Base-by-base conservation (phyloP, 2,888 invertebrate species). In the Oligia strigilis region DNA sequence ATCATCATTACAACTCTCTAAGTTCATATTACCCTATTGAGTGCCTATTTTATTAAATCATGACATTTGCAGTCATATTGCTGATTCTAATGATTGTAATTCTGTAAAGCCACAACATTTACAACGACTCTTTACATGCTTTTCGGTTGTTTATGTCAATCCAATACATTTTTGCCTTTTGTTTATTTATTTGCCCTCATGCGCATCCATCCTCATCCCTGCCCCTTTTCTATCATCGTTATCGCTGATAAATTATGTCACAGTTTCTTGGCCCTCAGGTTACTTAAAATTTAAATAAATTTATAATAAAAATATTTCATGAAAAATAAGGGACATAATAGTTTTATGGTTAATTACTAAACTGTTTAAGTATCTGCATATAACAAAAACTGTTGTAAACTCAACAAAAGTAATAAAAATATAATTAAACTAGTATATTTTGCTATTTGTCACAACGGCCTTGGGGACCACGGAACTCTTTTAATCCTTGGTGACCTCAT, bases 401-500 rank as follows among this genome's bases (percentile, higher is more conserved):
- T n/a, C 1, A 8, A 40, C 2, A 19, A 17, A 9, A n/a, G 11
- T n/a, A 19, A 58, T 19, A 46, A 55, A 14, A 36, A 49, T 9
- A 13, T 66, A n/a, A 40, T 49, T 23, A 23, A 3, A 36, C 17
- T 4, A 43, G 11, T 4, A 14, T 69, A 13, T 29, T 29, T 23
- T 17, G 1, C 29, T 58, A 40, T 67, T 78, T 40, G 23, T 62
- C 49, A 60, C 29, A 9, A 14, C 2, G 29, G 4, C 46, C 67
- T 72, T 62, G 81, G 36, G 17, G 36, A 58, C 17, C 40, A 49
- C 36, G 43, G 13, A 67, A n/a, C 19, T 72, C 4, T 17, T 55
- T 36, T 49, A n/a, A 55, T 52, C 14, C 9, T 60, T 36, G 40
- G 46, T 60, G 43, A 17, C 36, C 40, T 77, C 77, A 77, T 65